A percentile compares a stretch with the other conserved stretches of the same genome.
Conservation (phyloP, 2,797 vertebrate genomes). For the Adelosebastes latens region DNA sequence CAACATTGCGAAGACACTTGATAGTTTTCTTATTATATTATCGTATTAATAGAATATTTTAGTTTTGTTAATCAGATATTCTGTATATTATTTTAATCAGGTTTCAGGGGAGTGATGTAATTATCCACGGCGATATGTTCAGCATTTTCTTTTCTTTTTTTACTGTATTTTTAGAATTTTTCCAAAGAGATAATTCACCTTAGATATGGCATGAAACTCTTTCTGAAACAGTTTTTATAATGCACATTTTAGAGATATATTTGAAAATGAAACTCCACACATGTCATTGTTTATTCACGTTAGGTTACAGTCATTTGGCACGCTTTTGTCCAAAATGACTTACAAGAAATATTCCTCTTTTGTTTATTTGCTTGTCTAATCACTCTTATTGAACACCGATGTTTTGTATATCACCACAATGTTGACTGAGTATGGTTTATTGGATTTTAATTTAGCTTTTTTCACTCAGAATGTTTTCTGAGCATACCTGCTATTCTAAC, state of each 20-base stretch:
- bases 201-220: neutral
- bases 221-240: neutral
- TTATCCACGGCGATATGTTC: neutral
- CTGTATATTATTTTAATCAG: neutral
- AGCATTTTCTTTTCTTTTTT: neutral
- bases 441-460: neutral
- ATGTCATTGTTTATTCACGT: neutral
- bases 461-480: neutral
- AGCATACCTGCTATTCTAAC: neutral
- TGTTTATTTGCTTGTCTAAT: too few species aligned
- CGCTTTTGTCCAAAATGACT: neutral
- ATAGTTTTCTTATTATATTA: fast-evolving
- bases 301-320: neutral
- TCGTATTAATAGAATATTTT: neutral
- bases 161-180: neutral
- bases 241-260: neutral
- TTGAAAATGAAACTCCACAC: neutral
- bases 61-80: neutral
- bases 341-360: too few species aligned
- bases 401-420: too few species aligned
- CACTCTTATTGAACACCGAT: too few species aligned
- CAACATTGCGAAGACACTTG: too few species aligned
- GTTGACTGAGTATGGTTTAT: too few species aligned
- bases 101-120: neutral
- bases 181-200: neutral